phyloP scores from a whole-genome alignment of 2,113 vertebrate species.

The Halcyon malimbica region DNA sequence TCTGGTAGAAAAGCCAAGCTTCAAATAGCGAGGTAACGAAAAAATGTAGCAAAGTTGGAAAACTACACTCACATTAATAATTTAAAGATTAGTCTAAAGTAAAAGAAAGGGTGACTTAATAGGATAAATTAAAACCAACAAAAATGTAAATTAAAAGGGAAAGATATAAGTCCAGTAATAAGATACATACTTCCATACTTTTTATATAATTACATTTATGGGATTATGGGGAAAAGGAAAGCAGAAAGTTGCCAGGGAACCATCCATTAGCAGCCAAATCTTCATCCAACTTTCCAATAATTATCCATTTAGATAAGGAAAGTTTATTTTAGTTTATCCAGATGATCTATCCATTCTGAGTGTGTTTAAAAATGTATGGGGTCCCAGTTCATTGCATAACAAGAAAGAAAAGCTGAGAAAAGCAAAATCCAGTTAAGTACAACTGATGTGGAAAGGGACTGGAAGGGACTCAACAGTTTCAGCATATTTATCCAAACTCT shows the following conservation, averaged over 20 bases:
- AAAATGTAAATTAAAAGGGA: not conserved
- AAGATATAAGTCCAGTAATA: not conserved
- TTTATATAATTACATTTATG: not conserved
- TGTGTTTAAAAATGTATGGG: not conserved
- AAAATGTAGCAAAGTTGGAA: not conserved
- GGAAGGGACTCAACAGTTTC: not conserved
- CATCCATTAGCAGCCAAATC: not conserved
- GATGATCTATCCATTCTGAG: not conserved
- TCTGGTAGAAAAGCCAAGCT: not conserved
- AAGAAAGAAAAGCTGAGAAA: not conserved
- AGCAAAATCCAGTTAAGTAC: not conserved
- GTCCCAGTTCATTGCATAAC: not conserved
- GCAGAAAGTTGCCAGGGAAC: conserved; percentile 14
- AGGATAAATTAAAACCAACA: not conserved
- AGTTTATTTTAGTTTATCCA: not conserved
- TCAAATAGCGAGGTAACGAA: not conserved
- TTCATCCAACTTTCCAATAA: conserved; percentile 3
- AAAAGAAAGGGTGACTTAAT: not conserved
- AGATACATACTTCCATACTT: not conserved
- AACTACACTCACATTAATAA: not conserved
- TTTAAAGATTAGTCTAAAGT: not conserved
- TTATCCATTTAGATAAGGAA: not conserved
- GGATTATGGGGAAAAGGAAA: not conserved
- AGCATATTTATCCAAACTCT: not conserved
- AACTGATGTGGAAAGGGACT: not conserved